A percentile compares a stretch with the other conserved stretches of the same genome.
These are phyloP conservation scores for Aspidapion aeneum DNA, from an alignment of 2,888 invertebrate genomes.

Conservation along the genomic window DNA sequence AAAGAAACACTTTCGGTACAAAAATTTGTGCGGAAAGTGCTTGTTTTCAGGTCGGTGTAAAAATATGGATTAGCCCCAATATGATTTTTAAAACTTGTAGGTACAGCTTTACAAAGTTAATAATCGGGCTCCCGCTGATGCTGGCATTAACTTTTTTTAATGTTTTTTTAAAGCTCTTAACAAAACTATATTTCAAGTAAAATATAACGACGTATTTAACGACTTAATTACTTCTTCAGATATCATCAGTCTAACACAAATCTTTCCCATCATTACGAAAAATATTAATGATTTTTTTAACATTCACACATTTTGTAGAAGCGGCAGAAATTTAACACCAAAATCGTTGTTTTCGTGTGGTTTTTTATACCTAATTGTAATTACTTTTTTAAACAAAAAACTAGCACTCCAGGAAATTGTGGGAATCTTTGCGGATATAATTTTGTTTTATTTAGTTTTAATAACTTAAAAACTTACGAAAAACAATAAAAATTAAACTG, in stretches of 20 bases:
- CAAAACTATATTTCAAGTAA: too few species aligned
- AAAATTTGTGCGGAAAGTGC: too few species aligned
- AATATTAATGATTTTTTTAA: too few species aligned
- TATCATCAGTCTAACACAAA: not conserved
- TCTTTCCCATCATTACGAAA: constrained; percentile 2
- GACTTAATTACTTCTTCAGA: constrained; percentile 2
- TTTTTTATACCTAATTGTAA: not conserved
- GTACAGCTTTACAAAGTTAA: too few species aligned
- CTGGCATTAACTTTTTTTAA: too few species aligned
- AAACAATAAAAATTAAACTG: not conserved
- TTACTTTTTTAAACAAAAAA: not conserved
- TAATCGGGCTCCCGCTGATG: too few species aligned
- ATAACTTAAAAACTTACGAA: not conserved
- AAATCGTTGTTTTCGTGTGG: not conserved
- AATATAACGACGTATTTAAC: too few species aligned
- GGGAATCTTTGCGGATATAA: not conserved
- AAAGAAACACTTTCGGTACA: too few species aligned
- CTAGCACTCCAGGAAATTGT: not conserved
- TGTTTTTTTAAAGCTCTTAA: too few species aligned
- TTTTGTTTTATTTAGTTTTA: not conserved
- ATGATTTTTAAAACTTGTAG: too few species aligned
- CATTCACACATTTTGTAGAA: not conserved
- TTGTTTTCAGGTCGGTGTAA: too few species aligned
- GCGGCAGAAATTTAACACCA: not conserved
- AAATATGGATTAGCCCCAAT: too few species aligned